A percentile compares a stretch with the other conserved stretches of the same genome.
These are phyloP conservation scores for Odocoileus hemionus DNA, from an alignment of 2,113 vertebrate species.

Conservation along the genomic window DNA sequence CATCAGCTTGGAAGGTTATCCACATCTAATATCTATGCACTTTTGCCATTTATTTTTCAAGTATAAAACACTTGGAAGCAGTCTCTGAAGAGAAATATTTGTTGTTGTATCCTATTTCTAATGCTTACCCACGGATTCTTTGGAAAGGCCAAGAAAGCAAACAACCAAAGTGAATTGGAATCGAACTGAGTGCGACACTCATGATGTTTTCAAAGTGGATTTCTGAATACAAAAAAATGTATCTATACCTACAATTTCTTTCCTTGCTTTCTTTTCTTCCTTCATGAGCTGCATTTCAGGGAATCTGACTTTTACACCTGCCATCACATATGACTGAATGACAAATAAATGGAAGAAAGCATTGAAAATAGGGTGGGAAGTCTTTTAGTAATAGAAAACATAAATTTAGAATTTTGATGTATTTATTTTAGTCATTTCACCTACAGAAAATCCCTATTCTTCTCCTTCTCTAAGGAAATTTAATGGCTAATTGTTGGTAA, in stretches of 20 bases:
- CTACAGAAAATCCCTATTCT: not conserved
- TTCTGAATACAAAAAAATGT: slow-evolving; percentile 9
- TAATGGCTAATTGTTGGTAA: not conserved
- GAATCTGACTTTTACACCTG: not conserved
- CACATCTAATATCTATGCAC: not conserved
- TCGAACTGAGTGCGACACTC: not conserved
- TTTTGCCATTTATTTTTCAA: slow-evolving; percentile 4
- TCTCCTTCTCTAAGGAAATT: not conserved
- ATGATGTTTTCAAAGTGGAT: slow-evolving; percentile 9
- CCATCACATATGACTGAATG: not conserved
- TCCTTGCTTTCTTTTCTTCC: not conserved
- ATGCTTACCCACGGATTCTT: not conserved
- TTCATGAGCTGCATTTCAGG: not conserved
- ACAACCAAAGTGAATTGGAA: slow-evolving; percentile 4
- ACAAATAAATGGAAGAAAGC: not conserved
- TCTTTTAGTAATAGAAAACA: not conserved
- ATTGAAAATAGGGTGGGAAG: not conserved
- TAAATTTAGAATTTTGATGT: not conserved
- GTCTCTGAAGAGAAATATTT: not conserved
- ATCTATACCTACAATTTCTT: not conserved
- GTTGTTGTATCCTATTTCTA: not conserved
- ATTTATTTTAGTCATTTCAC: not conserved
- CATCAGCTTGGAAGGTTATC: not conserved
- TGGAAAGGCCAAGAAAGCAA: slow-evolving; percentile 10
- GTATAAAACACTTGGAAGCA: not conserved